Evolutionary conservation across 2,113 vertebrate genomes (phyloP).

Genomic region (Macaca fascicularis): T2T-MFA8v1.1 NC_088378.1:39324501-39325000

Average conservation of each 20-base stretch:
- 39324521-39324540: not conserved
- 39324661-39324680: not conserved
- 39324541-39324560: not conserved
- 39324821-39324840: not conserved
- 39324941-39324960: not conserved
- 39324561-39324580: not conserved
- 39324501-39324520: not conserved
- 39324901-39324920: not conserved
- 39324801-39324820: not conserved
- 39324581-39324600: slow-evolving; percentile 20
- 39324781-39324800: not conserved
- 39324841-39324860: not conserved
- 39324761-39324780: not conserved
- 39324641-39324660: not conserved
- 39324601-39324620: not conserved
- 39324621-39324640: not conserved
- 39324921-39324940: not conserved
- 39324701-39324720: not conserved
- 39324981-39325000: not conserved
- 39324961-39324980: not conserved
- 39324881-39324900: slow-evolving; percentile 4
- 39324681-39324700: not conserved
- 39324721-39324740: not conserved
- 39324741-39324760: not conserved
- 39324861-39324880: not conserved